These are phyloP conservation scores for Azemiops feae DNA, from an alignment of 2,113 vertebrate species.

Conservation along the genomic window DNA sequence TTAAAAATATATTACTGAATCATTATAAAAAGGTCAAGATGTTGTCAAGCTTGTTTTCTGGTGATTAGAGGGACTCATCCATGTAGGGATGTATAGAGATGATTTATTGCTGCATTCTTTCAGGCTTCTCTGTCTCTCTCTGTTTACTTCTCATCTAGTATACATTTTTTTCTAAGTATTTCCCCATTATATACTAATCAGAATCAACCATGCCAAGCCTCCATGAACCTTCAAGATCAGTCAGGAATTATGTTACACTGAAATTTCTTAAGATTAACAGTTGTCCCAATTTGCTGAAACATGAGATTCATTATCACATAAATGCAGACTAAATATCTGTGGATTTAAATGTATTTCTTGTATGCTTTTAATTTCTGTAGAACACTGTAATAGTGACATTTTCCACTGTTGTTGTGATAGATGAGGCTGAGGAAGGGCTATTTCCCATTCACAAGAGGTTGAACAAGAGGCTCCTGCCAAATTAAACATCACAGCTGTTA, in stretches of 20 bases:
- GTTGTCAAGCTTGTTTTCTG: not conserved
- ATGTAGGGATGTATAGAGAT: not conserved
- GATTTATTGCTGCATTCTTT: not conserved
- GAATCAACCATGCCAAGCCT: not conserved
- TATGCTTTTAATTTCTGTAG: not conserved
- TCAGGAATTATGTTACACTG: not conserved
- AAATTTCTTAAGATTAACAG: not conserved
- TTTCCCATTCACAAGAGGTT: not conserved
- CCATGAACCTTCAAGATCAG: not conserved
- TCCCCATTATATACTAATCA: not conserved
- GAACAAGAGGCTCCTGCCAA: not conserved
- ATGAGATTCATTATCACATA: not conserved
- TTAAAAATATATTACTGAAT: not conserved
- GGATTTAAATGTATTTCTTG: not conserved
- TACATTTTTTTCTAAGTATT: not conserved
- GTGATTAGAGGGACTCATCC: not conserved
- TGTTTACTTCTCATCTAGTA: not conserved
- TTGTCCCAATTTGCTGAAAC: not conserved
- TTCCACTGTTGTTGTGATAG: not conserved
- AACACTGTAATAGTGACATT: not conserved
- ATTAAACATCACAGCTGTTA: not conserved
- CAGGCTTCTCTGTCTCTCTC: not conserved
- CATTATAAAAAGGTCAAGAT: not conserved
- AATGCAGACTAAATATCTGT: not conserved
- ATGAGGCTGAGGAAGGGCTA: not conserved